Percentiles rank a stretch among this genome's conserved stretches.
Conservation (phyloP, 2,888 invertebrate species). For the Lithophane ornitopus region DNA sequence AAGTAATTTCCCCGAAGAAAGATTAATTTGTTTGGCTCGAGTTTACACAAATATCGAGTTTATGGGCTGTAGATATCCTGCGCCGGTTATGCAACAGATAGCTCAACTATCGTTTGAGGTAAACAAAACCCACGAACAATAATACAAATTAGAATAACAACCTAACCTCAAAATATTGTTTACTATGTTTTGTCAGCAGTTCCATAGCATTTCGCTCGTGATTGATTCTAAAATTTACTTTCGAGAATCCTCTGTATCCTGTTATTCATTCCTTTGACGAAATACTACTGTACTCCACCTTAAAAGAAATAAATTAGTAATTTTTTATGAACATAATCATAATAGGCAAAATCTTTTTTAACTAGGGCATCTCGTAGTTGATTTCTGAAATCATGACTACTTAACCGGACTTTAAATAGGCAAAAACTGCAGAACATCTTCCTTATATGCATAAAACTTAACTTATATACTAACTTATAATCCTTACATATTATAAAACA, state of each 20-base stretch:
- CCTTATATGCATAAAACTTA: no score
- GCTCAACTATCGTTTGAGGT: conserved; percentile 87
- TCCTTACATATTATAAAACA: no score
- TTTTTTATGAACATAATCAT: neutral
- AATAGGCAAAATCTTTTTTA: no score
- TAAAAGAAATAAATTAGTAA: neutral
- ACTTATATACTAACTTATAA: no score
- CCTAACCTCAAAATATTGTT: conserved; percentile 51
- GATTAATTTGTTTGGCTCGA: conserved; percentile 91
- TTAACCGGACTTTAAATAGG: no score
- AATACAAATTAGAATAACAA: neutral
- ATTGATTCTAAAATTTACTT: neutral
- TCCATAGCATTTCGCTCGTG: neutral
- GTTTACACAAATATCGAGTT: conserved; percentile 92
- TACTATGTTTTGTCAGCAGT: conserved; percentile 2
- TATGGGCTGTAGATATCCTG: conserved; percentile 91
- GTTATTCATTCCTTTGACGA: neutral
- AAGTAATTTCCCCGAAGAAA: conserved; percentile 89
- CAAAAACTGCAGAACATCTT: neutral
- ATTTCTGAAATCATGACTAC: no score
- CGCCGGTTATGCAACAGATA: conserved; percentile 90
- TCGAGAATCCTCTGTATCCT: neutral
- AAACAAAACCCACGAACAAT: conserved; percentile 71
- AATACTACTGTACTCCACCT: neutral
- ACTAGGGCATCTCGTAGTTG: no score